Evolutionary conservation across 2,113 vertebrate species (phyloP).

Genomic region (Datnioides undecimradiatus): DNA sequence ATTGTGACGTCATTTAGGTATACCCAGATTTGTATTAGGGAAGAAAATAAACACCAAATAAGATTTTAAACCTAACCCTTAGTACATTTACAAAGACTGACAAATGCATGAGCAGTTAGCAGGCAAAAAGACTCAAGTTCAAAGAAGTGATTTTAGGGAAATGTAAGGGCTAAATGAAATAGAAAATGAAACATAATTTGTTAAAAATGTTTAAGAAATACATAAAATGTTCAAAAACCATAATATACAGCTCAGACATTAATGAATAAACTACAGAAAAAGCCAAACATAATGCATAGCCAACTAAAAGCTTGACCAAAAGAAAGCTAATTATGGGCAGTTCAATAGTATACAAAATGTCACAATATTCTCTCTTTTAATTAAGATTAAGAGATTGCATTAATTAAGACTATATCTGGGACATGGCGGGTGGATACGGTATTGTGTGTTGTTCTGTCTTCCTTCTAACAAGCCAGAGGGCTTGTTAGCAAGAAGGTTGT

Average conservation of each 20-base stretch:
- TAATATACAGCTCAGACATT: too few relatives aligned
- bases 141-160: not conserved
- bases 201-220: not conserved
- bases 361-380: not conserved
- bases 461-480: conserved; percentile 56
- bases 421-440: conserved; percentile 71
- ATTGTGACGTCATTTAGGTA: not conserved
- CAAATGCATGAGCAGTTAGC: not conserved
- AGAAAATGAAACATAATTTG: too few relatives aligned
- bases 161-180: not conserved
- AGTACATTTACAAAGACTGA: not conserved
- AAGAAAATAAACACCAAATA: not conserved
- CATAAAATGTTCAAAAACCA: too few relatives aligned
- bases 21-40: not conserved
- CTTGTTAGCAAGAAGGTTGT: conserved; percentile 75
- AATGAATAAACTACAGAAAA: not conserved
- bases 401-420: not conserved
- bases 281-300: not conserved
- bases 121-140: not conserved
- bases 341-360: not conserved
- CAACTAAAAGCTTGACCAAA: not conserved
- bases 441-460: conserved; percentile 50
- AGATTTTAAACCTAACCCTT: not conserved
- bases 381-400: not conserved
- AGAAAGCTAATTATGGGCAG: not conserved